Conservation (phyloP, 1,140 invertebrate genomes). For the Adelges cooleyi region DNA sequence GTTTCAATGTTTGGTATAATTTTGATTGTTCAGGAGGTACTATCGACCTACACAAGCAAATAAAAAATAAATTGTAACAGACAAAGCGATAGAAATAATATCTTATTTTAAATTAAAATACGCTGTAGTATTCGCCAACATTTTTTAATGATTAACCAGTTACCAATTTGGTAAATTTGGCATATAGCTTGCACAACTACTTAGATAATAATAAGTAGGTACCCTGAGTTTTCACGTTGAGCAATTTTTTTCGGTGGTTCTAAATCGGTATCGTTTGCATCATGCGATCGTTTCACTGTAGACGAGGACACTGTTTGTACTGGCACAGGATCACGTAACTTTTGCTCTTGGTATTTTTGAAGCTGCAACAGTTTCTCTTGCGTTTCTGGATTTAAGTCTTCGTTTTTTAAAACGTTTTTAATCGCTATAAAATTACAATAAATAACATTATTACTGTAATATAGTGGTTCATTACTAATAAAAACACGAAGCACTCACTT, state of each 20-base stretch:
- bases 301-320: neutral
- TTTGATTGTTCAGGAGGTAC: slow-evolving; percentile 35
- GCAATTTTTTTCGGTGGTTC: neutral
- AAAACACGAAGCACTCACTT: neutral
- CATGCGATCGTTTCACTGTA: neutral
- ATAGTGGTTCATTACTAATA: too few species aligned
- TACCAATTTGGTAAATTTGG: too few species aligned
- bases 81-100: too few species aligned
- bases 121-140: too few species aligned
- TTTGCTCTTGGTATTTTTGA: slow-evolving; percentile 73
- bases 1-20: slow-evolving; percentile 33
- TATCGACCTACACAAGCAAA: neutral
- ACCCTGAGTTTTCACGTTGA: neutral
- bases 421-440: slow-evolving; percentile 48
- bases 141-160: too few species aligned
- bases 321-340: slow-evolving; percentile 41
- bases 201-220: too few species aligned
- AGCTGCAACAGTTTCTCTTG: slow-evolving; percentile 81
- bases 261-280: neutral
- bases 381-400: slow-evolving; percentile 82
- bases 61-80: too few species aligned
- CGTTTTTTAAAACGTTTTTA: slow-evolving; percentile 68
- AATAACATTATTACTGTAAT: too few species aligned
- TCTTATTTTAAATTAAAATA: too few species aligned
- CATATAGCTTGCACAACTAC: too few species aligned